Percentiles rank a stretch among this genome's conserved stretches.
Conservation (phyloP, 30 jellyfish, hydroid and myxozoan genomes). For the Calvadosia cruxmelitensis region DNA sequence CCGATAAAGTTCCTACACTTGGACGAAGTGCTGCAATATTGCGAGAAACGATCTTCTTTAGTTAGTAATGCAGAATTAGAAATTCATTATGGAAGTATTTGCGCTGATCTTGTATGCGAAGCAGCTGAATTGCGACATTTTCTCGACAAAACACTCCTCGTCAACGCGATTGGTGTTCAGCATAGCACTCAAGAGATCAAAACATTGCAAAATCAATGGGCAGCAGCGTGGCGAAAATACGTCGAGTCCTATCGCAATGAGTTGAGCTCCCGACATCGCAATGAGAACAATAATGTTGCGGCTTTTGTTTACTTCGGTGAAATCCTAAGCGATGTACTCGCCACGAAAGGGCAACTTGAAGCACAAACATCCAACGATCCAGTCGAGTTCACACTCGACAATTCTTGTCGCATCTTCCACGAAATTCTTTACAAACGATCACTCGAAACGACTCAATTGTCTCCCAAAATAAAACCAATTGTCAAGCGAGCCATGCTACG, state of each 20-base stretch:
- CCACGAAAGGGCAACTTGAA: too few relatives aligned
- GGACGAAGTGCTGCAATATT: slow-evolving; percentile 58
- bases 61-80: slow-evolving; percentile 24
- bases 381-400: too few relatives aligned
- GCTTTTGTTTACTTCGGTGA: not conserved
- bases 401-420: too few relatives aligned
- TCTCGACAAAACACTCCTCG: not conserved
- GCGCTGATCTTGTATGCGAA: slow-evolving; percentile 59
- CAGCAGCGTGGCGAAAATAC: not conserved
- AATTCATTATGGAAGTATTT: slow-evolving; percentile 55
- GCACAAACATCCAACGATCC: too few relatives aligned
- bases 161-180: too few relatives aligned
- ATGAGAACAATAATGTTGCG: not conserved
- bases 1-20: slow-evolving; percentile 33
- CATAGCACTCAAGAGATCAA: not conserved
- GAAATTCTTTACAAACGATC: not conserved
- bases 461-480: not conserved
- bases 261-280: not conserved
- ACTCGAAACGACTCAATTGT: not conserved
- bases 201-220: not conserved
- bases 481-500: not conserved
- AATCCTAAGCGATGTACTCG: too few relatives aligned
- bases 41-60: slow-evolving; percentile 51
- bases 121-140: slow-evolving; percentile 75
- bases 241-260: not conserved